Percentiles rank a stretch among this genome's conserved stretches.
These are phyloP conservation scores for Zelleria hepariella DNA, from an alignment of 2,888 invertebrate species.

Conservation along the genomic window DNA sequence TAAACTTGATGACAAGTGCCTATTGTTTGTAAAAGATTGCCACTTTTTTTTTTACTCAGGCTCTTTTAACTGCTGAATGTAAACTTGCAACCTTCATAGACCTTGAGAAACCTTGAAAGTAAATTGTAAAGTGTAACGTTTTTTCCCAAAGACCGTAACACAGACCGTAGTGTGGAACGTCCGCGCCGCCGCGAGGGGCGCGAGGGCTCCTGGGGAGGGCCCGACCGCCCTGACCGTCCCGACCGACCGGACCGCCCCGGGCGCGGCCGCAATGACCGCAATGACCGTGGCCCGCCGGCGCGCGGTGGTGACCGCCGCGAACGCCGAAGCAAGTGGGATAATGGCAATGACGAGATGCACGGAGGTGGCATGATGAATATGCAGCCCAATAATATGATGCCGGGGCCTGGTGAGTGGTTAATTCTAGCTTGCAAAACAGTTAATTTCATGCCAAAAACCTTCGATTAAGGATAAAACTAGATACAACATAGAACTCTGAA, in stretches of 20 bases:
- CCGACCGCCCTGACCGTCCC: background rate
- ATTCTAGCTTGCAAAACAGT: too few relatives aligned
- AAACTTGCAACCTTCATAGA: too few relatives aligned
- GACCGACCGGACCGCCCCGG: background rate
- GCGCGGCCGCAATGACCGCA: background rate
- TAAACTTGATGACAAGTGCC: too few relatives aligned
- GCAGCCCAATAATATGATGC: background rate
- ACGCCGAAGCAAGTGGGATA: background rate
- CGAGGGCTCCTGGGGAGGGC: background rate
- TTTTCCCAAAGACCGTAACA: background rate
- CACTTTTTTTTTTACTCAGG: too few relatives aligned
- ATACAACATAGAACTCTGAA: too few relatives aligned
- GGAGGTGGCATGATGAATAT: background rate
- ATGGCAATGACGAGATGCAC: background rate
- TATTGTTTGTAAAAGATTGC: too few relatives aligned
- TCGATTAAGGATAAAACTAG: too few relatives aligned
- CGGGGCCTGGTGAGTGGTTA: background rate
- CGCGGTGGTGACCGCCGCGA: background rate
- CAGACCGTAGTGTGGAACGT: background rate
- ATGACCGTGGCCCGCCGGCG: too few relatives aligned
- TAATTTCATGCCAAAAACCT: too few relatives aligned
- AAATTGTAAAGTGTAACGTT: background rate
- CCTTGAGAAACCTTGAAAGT: too few relatives aligned
- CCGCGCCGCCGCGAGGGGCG: background rate
- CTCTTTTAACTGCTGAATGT: too few relatives aligned